Base-by-base conservation (phyloP, 2,113 vertebrate genomes). In the Lasiurus borealis region DNA sequence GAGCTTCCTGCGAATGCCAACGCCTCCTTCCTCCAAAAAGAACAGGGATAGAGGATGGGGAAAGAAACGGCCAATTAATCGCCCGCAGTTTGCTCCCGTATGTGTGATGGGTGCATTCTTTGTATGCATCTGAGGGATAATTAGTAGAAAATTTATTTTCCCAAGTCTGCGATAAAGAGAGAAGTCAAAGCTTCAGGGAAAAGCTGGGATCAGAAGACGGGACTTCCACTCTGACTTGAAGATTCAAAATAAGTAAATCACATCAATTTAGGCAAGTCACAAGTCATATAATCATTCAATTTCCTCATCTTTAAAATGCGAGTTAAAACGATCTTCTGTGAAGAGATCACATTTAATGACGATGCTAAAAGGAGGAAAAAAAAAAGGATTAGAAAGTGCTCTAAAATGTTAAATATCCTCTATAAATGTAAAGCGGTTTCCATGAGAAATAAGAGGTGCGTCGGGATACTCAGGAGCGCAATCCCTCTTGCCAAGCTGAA, bases 91-190 rank as follows among this genome's bases (percentile, higher is more conserved):
- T 96, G 87, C 96, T 92, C 36, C 82, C 3, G 52, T 94, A 93
- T 82, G 96, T 97, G 92, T 93, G 98, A 97, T 97, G 97, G 96
- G 97, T 97, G 96, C 93, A 94, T 91, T 97, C 40, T 97, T 69
- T 90, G 81, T 85, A 83, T 96, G 82, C 94, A 87, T 77, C 97
- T 97, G 97, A 94, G 94, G 96, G 95, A 95, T 91, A 90, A 77
- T 93, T 52, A 88, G 80, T 48, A 93, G 73, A 54, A 95, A 76
- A 88, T 62, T 75, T 80, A 87, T 96, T 87, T 95, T 96, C 94
- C 87, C 71, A 69, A 54, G 31, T 93, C 94, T 94, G 95, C 31
- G 88, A 96, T 50, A 86, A 69, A 93, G 72, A 93, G 72, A 64
- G 25, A 92, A 90, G 15, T 2, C 19, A 48, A 85, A 69, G 8